These are phyloP conservation scores for Notamacropus eugenii DNA, from an alignment of 2,797 vertebrate genomes.

Conservation along the genomic window DNA sequence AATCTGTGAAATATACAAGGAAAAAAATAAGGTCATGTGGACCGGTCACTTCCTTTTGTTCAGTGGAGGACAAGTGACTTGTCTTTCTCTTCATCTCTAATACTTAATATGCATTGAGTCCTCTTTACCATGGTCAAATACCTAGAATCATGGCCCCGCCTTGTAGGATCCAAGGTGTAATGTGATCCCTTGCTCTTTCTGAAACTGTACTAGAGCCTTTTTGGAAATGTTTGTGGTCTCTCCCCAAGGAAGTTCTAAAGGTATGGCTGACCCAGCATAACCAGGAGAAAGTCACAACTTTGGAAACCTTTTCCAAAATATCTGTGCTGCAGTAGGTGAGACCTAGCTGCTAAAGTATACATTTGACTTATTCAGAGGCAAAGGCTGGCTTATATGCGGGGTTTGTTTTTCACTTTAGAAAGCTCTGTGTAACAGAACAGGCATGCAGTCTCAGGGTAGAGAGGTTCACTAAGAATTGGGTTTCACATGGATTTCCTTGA, in stretches of 20 bases:
- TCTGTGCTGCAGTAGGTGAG: background rate
- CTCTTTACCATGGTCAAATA: background rate
- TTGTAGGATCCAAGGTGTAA: constrained; percentile 17
- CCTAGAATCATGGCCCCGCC: background rate
- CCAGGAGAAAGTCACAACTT: background rate
- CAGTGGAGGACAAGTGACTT: constrained; percentile 56
- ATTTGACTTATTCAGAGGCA: background rate
- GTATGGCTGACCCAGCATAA: constrained; percentile 27
- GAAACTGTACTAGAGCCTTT: background rate
- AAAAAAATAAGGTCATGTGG: background rate
- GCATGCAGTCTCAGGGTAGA: background rate
- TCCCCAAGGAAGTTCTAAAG: constrained; percentile 2
- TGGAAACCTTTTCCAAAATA: constrained; percentile 26
- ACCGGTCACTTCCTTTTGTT: background rate
- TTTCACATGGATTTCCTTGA: constrained; percentile 94
- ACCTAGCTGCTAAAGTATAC: background rate
- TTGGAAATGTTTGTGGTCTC: constrained; percentile 14
- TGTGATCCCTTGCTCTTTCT: constrained; percentile 23
- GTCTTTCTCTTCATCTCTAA: constrained; percentile 18
- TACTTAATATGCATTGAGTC: background rate
- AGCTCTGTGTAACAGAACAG: constrained; percentile 33
- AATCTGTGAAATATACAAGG: background rate
- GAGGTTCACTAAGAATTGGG: background rate
- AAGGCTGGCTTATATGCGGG: background rate
- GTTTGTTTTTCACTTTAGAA: constrained; percentile 35